A percentile compares a stretch with the other conserved stretches of the same genome.
Conservation (phyloP, 2,797 vertebrate species). For the Hydrophis major region DNA sequence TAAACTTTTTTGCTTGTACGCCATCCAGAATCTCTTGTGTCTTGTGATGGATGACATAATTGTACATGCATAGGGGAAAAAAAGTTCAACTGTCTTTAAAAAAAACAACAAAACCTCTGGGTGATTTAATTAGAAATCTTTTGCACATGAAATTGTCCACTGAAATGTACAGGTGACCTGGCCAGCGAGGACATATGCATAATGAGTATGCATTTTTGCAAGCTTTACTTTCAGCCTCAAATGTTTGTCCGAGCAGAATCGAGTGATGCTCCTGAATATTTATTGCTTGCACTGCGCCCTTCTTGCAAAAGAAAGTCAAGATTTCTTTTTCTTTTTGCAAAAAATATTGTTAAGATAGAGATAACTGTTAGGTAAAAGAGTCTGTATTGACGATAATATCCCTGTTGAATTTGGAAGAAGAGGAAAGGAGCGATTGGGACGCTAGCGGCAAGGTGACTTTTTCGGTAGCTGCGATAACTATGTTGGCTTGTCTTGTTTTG, state of each 20-base stretch:
- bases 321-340: neutral
- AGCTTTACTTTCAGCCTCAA: neutral
- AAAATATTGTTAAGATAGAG: too few species aligned
- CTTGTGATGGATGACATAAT: neutral
- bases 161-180: neutral
- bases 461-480: neutral
- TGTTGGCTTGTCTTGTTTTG: slow-evolving; percentile 40
- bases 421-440: neutral
- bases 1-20: neutral
- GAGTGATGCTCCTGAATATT: too few species aligned
- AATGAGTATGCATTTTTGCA: neutral
- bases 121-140: neutral
- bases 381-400: too few species aligned
- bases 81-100: neutral
- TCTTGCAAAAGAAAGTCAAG: neutral
- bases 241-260: neutral
- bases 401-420: neutral
- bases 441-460: too few species aligned
- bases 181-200: neutral
- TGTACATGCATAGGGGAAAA: neutral
- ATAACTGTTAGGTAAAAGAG: neutral
- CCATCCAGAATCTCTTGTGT: neutral
- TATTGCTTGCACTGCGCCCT: neutral
- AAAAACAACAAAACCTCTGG: neutral
- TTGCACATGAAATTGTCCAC: neutral